Percentiles rank a stretch among this genome's conserved stretches.
Evolutionary conservation across 2,113 vertebrate genomes (phyloP).

Genomic region (Hymenochirus boettgeri): DNA sequence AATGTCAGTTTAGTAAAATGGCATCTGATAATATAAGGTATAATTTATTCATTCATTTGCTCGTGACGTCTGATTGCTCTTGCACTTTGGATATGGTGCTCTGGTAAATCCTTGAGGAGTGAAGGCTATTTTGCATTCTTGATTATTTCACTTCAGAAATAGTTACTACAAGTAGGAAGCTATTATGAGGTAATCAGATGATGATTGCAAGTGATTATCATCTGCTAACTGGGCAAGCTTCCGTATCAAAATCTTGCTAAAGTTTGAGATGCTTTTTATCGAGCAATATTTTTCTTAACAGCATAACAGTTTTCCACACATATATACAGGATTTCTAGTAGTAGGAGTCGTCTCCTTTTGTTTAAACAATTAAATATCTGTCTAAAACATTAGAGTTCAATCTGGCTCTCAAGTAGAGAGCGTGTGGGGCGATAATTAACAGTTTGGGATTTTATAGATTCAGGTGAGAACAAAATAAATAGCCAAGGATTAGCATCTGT

Average conservation of each 20-base stretch:
- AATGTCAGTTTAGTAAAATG: conserved; percentile 26
- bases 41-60: conserved; percentile 15
- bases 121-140: conserved; percentile 37
- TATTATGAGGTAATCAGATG: conserved; percentile 41
- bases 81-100: conserved; percentile 20
- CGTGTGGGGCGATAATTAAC: too few species aligned
- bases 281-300: conserved; percentile 21
- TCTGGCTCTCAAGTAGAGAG: too few species aligned
- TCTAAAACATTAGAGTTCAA: too few species aligned
- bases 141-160: conserved; percentile 41
- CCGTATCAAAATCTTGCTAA: conserved; percentile 34
- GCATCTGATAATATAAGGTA: conserved; percentile 19
- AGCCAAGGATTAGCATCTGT: too few species aligned
- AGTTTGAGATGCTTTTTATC: conserved; percentile 18
- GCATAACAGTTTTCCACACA: too few species aligned
- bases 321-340: too few species aligned
- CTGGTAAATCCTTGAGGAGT: conserved; percentile 27
- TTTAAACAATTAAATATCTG: too few species aligned
- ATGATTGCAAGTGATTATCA: conserved; percentile 40
- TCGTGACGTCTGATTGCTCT: conserved; percentile 30
- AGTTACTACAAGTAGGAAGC: conserved; percentile 35
- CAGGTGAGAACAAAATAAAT: too few species aligned
- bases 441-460: too few species aligned
- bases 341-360: not conserved
- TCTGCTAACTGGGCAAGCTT: conserved; percentile 37